Percentiles rank a stretch among this genome's conserved stretches.
phyloP scores from a whole-genome alignment of 2,113 vertebrate genomes.

The Triplophysa siluroides region DNA sequence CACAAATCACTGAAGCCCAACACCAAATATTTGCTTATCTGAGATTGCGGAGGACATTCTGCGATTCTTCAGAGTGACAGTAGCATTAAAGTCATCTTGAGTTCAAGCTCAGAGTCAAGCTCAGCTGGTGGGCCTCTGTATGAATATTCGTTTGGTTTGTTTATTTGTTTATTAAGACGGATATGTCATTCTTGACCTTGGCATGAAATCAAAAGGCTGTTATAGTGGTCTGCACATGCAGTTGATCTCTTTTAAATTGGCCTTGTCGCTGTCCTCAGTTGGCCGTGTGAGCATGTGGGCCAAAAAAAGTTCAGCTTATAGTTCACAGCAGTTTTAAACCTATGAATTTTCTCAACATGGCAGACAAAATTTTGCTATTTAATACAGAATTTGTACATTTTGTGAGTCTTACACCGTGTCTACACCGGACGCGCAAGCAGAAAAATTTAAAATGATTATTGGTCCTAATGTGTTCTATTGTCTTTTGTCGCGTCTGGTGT shows the following conservation, averaged over 20 bases:
- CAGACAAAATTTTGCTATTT: too few relatives aligned
- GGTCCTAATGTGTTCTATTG: too few relatives aligned
- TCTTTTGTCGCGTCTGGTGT: too few relatives aligned
- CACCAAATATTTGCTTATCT: conserved; percentile 68
- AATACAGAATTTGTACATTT: too few relatives aligned
- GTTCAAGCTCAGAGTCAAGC: conserved; percentile 32
- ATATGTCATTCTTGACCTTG: conserved; percentile 43
- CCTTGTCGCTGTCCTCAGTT: background rate
- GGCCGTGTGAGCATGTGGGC: too few relatives aligned
- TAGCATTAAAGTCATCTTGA: conserved; percentile 48
- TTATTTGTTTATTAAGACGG: conserved; percentile 58
- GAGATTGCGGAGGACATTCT: conserved; percentile 49
- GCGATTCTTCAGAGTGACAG: conserved; percentile 53
- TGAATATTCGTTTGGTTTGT: conserved; percentile 39
- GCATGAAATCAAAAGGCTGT: conserved; percentile 7
- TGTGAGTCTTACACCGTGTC: too few relatives aligned
- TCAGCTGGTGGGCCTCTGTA: conserved; percentile 44
- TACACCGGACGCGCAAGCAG: too few relatives aligned
- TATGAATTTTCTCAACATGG: too few relatives aligned
- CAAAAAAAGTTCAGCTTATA: too few relatives aligned
- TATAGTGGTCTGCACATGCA: conserved; percentile 2
- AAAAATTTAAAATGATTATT: too few relatives aligned
- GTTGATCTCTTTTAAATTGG: background rate
- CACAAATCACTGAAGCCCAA: conserved; percentile 54
- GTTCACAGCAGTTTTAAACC: too few relatives aligned